phyloP scores from a whole-genome alignment of 2,797 vertebrate genomes.

The Platalea minor region DNA sequence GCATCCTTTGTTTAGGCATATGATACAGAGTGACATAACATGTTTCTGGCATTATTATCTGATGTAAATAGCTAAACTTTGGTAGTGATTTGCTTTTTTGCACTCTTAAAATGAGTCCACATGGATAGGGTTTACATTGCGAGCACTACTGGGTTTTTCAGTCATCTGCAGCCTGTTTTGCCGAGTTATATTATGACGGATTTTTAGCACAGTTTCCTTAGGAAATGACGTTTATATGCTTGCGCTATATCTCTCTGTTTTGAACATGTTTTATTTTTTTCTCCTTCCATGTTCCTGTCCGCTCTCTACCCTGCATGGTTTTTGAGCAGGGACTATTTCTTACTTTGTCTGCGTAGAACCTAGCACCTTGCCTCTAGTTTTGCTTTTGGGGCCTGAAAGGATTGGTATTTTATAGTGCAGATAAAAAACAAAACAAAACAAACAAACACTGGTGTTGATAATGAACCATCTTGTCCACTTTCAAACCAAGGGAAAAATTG shows the following conservation, averaged over 20 bases:
- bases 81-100: constrained; percentile 1
- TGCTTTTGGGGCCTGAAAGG: neutral
- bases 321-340: neutral
- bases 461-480: neutral
- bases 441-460: neutral
- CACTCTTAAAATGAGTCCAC: neutral
- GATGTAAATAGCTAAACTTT: constrained; percentile 21
- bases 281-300: neutral
- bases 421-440: neutral
- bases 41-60: neutral
- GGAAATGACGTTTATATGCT: neutral
- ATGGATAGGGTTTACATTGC: neutral
- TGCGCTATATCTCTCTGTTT: neutral
- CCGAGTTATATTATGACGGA: neutral
- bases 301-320: neutral
- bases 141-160: neutral
- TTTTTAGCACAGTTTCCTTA: neutral
- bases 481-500: neutral
- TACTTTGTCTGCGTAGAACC: neutral
- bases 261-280: neutral
- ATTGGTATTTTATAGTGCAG: neutral
- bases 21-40: neutral
- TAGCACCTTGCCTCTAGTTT: neutral
- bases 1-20: neutral
- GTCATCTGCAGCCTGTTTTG: neutral